Evolutionary conservation across 2,797 vertebrate genomes (phyloP).

Genomic region (Sciurus vulgaris): DNA sequence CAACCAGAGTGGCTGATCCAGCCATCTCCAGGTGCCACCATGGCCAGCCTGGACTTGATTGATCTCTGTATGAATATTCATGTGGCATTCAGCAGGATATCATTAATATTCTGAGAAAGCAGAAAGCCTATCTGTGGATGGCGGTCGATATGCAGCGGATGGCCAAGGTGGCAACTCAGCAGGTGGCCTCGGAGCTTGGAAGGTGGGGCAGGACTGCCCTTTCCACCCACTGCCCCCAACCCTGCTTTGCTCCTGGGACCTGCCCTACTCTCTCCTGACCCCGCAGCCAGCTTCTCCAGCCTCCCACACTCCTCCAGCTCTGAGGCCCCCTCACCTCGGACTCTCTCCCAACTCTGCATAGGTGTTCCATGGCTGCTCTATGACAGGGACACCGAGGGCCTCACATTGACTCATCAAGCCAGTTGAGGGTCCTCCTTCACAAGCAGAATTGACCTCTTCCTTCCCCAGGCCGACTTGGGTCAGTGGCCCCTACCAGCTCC

Average conservation of each 20-base stretch:
- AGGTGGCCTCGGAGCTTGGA: neutral
- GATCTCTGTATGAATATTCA: conserved; percentile 87
- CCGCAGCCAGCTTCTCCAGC: neutral
- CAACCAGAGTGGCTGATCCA: neutral
- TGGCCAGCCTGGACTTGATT: conserved; percentile 78
- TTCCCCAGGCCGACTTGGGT: neutral
- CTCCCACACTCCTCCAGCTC: too few species aligned
- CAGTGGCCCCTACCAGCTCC: too few species aligned
- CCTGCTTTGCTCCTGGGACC: neutral
- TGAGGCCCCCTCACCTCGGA: neutral
- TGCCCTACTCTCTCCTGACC: neutral
- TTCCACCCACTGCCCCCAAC: neutral
- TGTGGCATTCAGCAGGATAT: conserved; percentile 79
- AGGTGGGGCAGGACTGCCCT: fast-evolving
- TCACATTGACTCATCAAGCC: too few species aligned
- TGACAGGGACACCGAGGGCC: neutral
- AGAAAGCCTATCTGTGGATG: conserved; percentile 66
- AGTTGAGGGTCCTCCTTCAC: neutral
- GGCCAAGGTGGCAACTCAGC: conserved; percentile 79
- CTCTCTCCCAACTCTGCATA: neutral
- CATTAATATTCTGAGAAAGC: conserved; percentile 86
- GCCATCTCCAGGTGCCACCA: conserved; percentile 78
- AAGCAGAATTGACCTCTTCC: neutral
- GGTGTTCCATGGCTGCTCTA: too few species aligned
- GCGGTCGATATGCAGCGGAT: conserved; percentile 82